Percentiles rank a stretch among this genome's conserved stretches.
Evolutionary conservation across 1,140 invertebrate genomes (phyloP).

Genomic region (Ganaspis sp.): DNA sequence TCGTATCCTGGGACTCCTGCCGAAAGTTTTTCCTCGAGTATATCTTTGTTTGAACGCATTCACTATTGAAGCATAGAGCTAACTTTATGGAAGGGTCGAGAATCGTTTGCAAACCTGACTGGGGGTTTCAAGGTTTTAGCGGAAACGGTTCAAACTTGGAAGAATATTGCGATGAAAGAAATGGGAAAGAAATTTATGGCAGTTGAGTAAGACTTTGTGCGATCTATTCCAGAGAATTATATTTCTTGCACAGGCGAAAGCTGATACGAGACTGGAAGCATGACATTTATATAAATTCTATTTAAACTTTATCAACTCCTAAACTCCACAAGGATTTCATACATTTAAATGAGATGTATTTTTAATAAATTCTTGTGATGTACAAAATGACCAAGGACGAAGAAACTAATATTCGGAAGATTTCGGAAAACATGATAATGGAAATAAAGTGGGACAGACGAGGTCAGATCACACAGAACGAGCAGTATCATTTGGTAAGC

Average conservation of each 20-base stretch:
- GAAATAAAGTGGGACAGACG: no score
- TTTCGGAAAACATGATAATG: no score
- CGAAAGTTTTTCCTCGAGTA: conserved; percentile 49
- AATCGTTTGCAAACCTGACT: conserved; percentile 53
- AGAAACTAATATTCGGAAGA: no score
- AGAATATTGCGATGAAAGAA: conserved; percentile 59
- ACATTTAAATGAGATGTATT: not conserved
- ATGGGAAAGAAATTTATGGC: conserved; percentile 66
- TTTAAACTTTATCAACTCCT: not conserved
- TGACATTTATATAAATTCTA: conserved; percentile 15
- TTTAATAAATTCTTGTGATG: not conserved
- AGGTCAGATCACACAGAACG: no score
- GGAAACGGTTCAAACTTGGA: conserved; percentile 67
- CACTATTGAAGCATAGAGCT: conserved; percentile 52
- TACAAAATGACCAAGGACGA: not conserved
- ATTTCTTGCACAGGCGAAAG: conserved; percentile 42
- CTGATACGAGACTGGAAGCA: not conserved
- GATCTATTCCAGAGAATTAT: conserved; percentile 67
- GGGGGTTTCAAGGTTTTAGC: conserved; percentile 66
- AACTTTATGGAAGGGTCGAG: conserved; percentile 54
- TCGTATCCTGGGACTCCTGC: conserved; percentile 5
- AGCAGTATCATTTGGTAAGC: no score
- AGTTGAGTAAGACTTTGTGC: conserved; percentile 65
- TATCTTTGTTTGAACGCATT: conserved; percentile 59
- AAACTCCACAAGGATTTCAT: not conserved